Evolutionary conservation across 2,113 vertebrate species (phyloP).

Genomic region (Poeciliopsis occidentalis): DNA sequence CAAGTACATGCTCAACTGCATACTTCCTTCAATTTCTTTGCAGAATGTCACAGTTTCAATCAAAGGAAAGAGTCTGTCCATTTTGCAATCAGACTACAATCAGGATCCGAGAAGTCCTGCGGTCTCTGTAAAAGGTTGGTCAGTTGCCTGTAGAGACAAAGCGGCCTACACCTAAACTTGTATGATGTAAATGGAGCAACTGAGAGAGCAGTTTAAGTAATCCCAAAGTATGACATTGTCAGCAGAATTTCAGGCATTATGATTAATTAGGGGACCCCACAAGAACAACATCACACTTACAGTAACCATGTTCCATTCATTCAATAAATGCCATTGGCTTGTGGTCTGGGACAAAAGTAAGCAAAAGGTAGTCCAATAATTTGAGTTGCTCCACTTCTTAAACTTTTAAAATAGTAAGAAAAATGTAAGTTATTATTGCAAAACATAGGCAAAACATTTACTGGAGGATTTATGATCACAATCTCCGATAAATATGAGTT

Average conservation of each 20-base stretch:
- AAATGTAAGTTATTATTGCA: too few relatives aligned
- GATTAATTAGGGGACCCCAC: too few relatives aligned
- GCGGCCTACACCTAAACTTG: not conserved
- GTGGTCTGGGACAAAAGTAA: not conserved
- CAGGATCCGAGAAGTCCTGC: not conserved
- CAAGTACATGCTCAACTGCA: not conserved
- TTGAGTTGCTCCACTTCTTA: not conserved
- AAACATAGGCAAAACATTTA: too few relatives aligned
- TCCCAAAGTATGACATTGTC: not conserved
- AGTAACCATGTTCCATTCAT: not conserved
- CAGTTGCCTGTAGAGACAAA: not conserved
- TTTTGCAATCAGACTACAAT: constrained; percentile 1
- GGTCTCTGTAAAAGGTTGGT: not conserved
- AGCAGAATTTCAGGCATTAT: not conserved
- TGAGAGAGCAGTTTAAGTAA: not conserved
- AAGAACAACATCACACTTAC: too few relatives aligned
- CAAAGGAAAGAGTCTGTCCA: not conserved
- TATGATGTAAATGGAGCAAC: not conserved
- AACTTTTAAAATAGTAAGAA: too few relatives aligned
- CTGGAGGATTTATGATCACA: not conserved
- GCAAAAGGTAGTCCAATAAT: not conserved
- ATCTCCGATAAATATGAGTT: not conserved
- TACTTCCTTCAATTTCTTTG: not conserved
- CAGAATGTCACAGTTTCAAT: not conserved
- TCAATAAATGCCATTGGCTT: not conserved